A percentile compares a stretch with the other conserved stretches of the same genome.
Conservation (phyloP, 2,888 invertebrate species). For the Sipha maydis region DNA sequence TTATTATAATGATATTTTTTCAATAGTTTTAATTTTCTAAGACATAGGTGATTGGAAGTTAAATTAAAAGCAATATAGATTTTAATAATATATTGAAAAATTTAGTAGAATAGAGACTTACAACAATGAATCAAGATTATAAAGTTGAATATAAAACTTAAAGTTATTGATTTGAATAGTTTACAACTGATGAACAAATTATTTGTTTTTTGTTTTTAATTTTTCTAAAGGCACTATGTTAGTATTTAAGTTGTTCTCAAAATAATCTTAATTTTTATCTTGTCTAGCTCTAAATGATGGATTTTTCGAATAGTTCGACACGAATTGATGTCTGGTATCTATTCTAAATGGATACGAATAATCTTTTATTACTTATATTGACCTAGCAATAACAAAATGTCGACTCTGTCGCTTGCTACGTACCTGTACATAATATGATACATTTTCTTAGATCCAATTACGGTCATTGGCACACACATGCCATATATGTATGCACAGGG, state of each 20-base stretch:
- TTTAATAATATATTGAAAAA: no score
- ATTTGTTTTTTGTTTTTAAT: no score
- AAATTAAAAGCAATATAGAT: no score
- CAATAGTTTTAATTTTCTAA: no score
- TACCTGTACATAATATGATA: neutral
- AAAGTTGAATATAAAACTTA: no score
- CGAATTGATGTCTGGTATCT: neutral
- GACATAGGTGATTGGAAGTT: no score
- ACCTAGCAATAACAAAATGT: neutral
- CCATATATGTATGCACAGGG: neutral
- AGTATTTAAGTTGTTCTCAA: neutral
- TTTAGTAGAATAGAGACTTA: no score
- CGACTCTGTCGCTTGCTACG: neutral
- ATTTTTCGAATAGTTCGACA: neutral
- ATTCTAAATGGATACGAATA: neutral
- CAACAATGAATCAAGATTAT: no score
- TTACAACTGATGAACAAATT: no score
- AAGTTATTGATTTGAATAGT: no score
- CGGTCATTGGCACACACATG: neutral
- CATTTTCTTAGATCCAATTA: slow-evolving; percentile 13
- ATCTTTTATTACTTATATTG: neutral
- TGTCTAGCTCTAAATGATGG: neutral
- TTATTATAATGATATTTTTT: no score
- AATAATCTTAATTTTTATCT: neutral
- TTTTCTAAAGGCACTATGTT: neutral